phyloP scores from a whole-genome alignment of 2,113 vertebrate genomes.

The Aptenodytes patagonicus region DNA sequence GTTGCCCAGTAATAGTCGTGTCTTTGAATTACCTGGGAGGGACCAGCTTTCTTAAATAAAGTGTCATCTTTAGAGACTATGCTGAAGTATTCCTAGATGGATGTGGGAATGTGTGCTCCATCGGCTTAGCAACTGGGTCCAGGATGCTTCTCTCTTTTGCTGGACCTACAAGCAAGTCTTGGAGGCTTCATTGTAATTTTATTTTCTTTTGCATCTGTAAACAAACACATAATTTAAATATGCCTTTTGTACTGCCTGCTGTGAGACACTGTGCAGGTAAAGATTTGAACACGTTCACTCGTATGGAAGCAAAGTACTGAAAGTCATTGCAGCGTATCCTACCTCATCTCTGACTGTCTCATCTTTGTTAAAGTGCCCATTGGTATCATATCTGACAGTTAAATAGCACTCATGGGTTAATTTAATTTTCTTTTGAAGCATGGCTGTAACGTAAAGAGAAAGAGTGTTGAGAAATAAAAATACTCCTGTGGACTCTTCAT shows the following conservation, averaged over 20 bases:
- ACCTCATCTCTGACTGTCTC: not conserved
- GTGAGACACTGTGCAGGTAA: not conserved
- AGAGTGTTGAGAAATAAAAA: not conserved
- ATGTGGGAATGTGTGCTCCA: accelerated
- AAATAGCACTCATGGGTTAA: not conserved
- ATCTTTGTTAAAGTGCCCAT: not conserved
- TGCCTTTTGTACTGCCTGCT: not conserved
- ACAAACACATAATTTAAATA: not conserved
- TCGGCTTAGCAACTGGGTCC: not conserved
- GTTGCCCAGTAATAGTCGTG: not conserved
- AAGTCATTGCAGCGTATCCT: not conserved
- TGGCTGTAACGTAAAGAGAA: not conserved
- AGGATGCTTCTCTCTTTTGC: not conserved
- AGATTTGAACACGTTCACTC: not conserved
- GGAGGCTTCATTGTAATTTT: not conserved
- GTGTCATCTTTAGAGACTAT: not conserved
- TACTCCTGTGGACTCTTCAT: not conserved
- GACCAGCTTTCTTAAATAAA: not conserved
- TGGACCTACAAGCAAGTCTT: not conserved
- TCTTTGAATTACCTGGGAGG: not conserved
- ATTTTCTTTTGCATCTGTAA: not conserved
- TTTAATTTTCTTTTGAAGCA: not conserved
- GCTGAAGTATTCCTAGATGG: accelerated
- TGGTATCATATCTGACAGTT: not conserved
- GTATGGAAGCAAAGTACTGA: not conserved